These are phyloP conservation scores for Donacobius atricapilla DNA, from an alignment of 2,113 vertebrate genomes.

Conservation along the genomic window DNA sequence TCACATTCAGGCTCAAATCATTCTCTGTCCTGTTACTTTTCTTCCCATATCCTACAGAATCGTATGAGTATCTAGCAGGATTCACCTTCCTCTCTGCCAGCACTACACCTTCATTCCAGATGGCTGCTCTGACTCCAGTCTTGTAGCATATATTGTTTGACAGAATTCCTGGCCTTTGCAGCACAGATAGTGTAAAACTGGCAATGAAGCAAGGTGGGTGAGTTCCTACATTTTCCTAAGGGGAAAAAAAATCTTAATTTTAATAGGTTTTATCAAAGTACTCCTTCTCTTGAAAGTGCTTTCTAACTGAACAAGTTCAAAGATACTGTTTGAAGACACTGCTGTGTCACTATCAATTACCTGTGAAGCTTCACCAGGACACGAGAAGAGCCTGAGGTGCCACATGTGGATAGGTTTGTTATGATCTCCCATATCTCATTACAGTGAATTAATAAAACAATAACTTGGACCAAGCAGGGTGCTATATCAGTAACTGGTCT, in stretches of 20 bases:
- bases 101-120: neutral
- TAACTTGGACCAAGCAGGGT: neutral
- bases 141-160: neutral
- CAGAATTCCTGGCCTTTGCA: neutral
- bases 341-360: neutral
- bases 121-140: neutral
- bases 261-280: neutral
- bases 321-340: neutral
- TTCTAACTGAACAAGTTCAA: neutral
- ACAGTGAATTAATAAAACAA: slow-evolving; percentile 3
- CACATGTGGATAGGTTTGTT: neutral
- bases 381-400: neutral
- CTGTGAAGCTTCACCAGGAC: neutral
- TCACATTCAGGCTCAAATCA: neutral
- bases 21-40: neutral
- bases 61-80: neutral
- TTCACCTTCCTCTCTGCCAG: neutral
- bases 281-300: neutral
- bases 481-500: neutral
- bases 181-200: neutral
- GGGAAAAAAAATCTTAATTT: neutral
- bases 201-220: neutral
- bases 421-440: neutral
- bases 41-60: neutral
- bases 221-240: neutral